A percentile compares a stretch with the other conserved stretches of the same genome.
Conservation (phyloP, 64 coral and sea anemone genomes). For the Hydrozoanthus tunicans region DNA sequence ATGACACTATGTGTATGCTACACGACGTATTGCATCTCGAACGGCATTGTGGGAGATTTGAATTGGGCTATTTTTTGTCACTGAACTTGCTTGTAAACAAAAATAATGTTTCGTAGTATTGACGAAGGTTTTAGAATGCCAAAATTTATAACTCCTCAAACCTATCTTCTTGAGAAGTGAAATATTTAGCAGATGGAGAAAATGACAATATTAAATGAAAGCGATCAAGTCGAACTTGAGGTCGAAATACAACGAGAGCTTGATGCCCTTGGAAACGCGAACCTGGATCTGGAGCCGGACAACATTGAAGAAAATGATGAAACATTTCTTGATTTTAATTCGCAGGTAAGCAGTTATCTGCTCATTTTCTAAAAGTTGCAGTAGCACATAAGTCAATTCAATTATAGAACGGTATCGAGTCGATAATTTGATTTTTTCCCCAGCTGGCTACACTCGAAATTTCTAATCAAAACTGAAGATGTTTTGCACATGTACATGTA, state of each 20-base stretch:
- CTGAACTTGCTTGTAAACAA: neutral
- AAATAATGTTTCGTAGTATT: neutral
- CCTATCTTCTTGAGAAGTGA: neutral
- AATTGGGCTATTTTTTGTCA: neutral
- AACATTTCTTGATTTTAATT: neutral
- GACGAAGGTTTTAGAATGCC: neutral
- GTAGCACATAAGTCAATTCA: no score
- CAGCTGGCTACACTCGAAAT: no score
- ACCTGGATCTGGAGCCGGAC: neutral
- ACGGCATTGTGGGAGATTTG: constrained; percentile 55
- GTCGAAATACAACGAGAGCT: constrained; percentile 46
- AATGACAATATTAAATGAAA: constrained; percentile 34
- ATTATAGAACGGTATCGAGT: no score
- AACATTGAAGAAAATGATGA: constrained; percentile 15
- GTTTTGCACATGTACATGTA: no score
- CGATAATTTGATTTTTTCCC: no score
- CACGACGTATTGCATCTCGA: neutral
- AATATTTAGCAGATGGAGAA: constrained; percentile 32
- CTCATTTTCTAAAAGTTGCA: neutral
- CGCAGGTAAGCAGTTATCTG: neutral
- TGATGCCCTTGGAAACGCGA: constrained; percentile 52
- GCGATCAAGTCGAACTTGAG: constrained; percentile 29
- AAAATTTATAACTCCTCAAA: neutral
- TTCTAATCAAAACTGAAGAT: no score
- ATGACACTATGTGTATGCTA: neutral